These are phyloP conservation scores for Potorous gilbertii DNA, from an alignment of 2,797 vertebrate genomes.

Conservation along the genomic window DNA sequence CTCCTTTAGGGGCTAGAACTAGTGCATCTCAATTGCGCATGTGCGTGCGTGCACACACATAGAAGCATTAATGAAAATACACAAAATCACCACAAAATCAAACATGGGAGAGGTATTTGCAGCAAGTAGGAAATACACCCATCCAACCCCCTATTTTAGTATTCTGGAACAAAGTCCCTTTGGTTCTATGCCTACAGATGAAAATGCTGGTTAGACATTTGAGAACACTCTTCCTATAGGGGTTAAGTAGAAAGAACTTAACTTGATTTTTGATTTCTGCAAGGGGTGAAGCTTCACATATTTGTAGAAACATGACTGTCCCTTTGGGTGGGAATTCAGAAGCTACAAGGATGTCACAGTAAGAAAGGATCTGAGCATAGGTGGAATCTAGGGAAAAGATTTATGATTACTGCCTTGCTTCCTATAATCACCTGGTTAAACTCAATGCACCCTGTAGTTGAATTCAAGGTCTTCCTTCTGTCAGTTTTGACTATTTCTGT, in stretches of 20 bases:
- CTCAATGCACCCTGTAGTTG: background rate
- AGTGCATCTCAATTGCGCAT: background rate
- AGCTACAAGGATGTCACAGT: background rate
- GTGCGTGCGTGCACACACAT: rapidly evolving
- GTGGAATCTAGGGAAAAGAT: slow-evolving; percentile 41
- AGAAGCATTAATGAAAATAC: background rate
- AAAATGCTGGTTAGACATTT: background rate
- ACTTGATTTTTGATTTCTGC: background rate
- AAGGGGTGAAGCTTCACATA: background rate
- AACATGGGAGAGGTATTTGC: background rate
- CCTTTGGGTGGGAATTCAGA: background rate
- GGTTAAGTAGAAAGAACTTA: background rate
- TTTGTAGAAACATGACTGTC: background rate
- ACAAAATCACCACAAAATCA: background rate
- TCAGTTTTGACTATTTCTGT: slow-evolving; percentile 43
- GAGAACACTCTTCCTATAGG: background rate
- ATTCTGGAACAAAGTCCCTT: background rate
- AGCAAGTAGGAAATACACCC: background rate
- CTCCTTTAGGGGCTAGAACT: background rate
- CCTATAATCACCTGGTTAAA: slow-evolving; percentile 39
- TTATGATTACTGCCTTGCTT: slow-evolving; percentile 36
- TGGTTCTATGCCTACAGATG: background rate
- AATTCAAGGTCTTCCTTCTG: slow-evolving; percentile 44
- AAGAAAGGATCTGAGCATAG: background rate
- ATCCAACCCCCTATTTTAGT: background rate